Evolutionary conservation across 2,113 vertebrate genomes (phyloP).

Genomic region (Etheostoma spectabile): DNA sequence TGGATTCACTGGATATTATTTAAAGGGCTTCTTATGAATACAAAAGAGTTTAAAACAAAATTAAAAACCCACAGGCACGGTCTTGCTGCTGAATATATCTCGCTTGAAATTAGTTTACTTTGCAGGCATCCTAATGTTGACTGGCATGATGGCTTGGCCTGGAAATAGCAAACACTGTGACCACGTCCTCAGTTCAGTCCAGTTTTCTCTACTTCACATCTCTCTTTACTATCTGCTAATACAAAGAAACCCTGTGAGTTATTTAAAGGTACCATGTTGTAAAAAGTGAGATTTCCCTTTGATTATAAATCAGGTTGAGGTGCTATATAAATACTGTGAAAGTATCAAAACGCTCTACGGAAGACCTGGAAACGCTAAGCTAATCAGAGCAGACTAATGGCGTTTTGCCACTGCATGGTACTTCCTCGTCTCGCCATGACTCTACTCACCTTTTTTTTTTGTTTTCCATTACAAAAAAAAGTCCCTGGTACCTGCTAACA

Average conservation of each 20-base stretch:
- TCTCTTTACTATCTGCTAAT: neutral
- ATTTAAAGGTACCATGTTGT: neutral
- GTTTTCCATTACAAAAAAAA: too few species aligned
- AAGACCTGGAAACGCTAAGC: too few species aligned
- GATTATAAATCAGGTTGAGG: too few species aligned
- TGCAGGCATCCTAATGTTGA: conserved; percentile 31
- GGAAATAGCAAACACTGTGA: conserved; percentile 42
- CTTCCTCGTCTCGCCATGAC: too few species aligned
- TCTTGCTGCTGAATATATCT: conserved; percentile 13
- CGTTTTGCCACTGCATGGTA: too few species aligned
- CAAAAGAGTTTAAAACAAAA: conserved; percentile 28
- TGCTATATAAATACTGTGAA: too few species aligned
- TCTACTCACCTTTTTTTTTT: too few species aligned
- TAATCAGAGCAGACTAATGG: too few species aligned
- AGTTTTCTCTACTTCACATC: conserved; percentile 4
- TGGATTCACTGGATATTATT: conserved; percentile 3
- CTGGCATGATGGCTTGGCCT: conserved; percentile 28
- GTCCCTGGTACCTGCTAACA: too few species aligned
- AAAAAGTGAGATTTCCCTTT: too few species aligned
- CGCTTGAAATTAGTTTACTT: conserved; percentile 22
- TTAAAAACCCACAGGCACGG: conserved; percentile 6
- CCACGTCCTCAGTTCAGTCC: neutral
- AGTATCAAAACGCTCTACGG: too few species aligned
- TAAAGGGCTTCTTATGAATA: conserved; percentile 16
- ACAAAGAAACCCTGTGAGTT: neutral